These are phyloP conservation scores for Apamea sordens DNA, from an alignment of 2,888 invertebrate genomes.

Conservation along the genomic window DNA sequence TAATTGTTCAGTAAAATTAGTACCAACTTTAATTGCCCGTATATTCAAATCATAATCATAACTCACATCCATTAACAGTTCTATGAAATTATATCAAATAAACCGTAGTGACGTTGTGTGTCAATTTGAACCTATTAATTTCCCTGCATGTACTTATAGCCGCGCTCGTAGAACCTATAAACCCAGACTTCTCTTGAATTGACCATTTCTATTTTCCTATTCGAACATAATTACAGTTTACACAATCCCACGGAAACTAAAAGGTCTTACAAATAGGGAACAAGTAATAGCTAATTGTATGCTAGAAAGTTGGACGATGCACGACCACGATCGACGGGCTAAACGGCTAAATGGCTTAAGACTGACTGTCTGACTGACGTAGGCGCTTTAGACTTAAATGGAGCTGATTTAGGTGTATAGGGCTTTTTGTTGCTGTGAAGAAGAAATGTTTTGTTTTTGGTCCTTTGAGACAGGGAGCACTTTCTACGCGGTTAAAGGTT, in stretches of 20 bases:
- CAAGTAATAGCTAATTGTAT: constrained; percentile 63
- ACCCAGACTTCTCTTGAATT: background rate
- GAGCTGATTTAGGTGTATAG: constrained; percentile 7
- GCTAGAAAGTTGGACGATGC: constrained; percentile 61
- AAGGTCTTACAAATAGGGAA: constrained; percentile 44
- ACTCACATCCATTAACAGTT: background rate
- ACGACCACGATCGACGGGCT: constrained; percentile 65
- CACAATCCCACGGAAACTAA: constrained; percentile 57
- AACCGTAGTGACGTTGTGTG: too few relatives aligned
- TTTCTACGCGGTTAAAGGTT: background rate
- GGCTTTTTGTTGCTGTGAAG: background rate
- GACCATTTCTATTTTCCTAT: constrained; percentile 24
- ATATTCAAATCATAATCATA: background rate
- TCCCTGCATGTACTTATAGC: background rate
- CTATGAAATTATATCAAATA: too few relatives aligned
- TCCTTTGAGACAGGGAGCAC: background rate
- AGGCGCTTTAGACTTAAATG: constrained; percentile 30
- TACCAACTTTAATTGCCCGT: background rate
- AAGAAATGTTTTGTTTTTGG: background rate
- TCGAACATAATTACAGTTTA: constrained; percentile 34
- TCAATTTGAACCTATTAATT: too few relatives aligned
- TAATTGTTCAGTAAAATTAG: background rate
- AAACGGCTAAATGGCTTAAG: constrained; percentile 67
- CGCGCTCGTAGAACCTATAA: background rate
- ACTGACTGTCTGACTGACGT: constrained; percentile 68